Base-by-base conservation (phyloP, 2,888 invertebrate genomes). In the Apotomis betuletana region DNA sequence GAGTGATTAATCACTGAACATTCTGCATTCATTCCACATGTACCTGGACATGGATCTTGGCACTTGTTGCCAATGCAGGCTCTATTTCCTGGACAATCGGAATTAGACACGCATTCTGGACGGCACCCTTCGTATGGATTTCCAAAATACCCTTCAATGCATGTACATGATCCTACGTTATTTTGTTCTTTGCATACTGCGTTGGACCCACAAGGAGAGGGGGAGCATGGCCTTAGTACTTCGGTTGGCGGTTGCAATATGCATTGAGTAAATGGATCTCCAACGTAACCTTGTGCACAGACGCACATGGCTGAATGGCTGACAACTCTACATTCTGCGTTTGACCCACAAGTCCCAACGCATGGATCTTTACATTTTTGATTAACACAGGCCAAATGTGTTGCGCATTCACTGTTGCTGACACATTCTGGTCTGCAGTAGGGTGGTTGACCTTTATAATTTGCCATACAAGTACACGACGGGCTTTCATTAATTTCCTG, bases 381-480 rank as follows among this genome's bases (percentile, higher is more conserved):
- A 81, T 95, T 95, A 5, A 96, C 92, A 83, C 97, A 97, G 70
- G 97, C 96, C 77, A 96, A 90, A 76, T 95, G 94, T 77, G 94
- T 94, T 3, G 94, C 84, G 81, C 97, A 97, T 88, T 97, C 97
- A 68, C 95, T 95, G 81, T 96, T 97, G 77, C 96, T 95, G 54
- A 96, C 93, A 87, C 97, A 97, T 90, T 97, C 97, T 0, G 97
- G 97, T 76, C 95, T 94, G 80, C 97, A 97, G 79, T 96, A 96
- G 0, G 97, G 97, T 59, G 97, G 96, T 69, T 95, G 92, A 64
- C 97, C 96, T 72, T 93, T 94, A 79, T 94, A 96, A 80, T 95
- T 95, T 55, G 95, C 94, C 74, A 96, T 87, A 81, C 97, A 97
- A 38, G 95, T 95, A 81, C 97, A 97, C 0, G 96, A 96, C 0